These are phyloP conservation scores for Molorchus minor DNA, from an alignment of 2,888 invertebrate genomes.

Conservation along the genomic window DNA sequence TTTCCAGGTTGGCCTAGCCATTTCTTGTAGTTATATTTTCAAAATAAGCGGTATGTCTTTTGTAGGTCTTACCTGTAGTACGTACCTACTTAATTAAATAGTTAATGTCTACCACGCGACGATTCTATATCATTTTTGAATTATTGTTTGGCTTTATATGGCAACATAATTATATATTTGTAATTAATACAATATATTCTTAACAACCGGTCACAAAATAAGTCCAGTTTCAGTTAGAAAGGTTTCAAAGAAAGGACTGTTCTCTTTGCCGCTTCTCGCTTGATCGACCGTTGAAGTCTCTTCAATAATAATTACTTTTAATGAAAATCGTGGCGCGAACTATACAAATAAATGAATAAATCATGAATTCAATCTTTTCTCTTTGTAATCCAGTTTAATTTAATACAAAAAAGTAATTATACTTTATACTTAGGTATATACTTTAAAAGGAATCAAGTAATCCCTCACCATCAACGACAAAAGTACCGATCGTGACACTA, in stretches of 20 bases:
- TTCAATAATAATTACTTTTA: slow-evolving; percentile 27
- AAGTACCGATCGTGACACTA: neutral
- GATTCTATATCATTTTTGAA: too few relatives aligned
- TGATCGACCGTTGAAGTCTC: slow-evolving; percentile 34
- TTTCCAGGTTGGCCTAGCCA: too few relatives aligned
- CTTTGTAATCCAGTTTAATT: slow-evolving; percentile 3
- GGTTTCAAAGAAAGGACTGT: slow-evolving; percentile 19
- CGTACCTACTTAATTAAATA: too few relatives aligned
- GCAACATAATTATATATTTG: too few relatives aligned
- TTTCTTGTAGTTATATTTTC: too few relatives aligned
- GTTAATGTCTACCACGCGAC: too few relatives aligned
- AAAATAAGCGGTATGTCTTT: too few relatives aligned
- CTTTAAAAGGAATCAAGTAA: slow-evolving; percentile 38
- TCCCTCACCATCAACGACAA: slow-evolving; percentile 35
- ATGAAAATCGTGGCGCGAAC: slow-evolving; percentile 32
- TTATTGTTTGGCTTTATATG: too few relatives aligned
- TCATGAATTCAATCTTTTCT: slow-evolving; percentile 26
- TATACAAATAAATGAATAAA: slow-evolving; percentile 31
- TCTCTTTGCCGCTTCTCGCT: slow-evolving; percentile 28
- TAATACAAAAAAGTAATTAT: slow-evolving; percentile 10
- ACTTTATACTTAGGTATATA: neutral
- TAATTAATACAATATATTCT: too few relatives aligned
- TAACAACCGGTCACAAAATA: too few relatives aligned
- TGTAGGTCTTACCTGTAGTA: too few relatives aligned
- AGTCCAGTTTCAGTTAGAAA: slow-evolving; percentile 31